Percentiles rank a stretch among this genome's conserved stretches.
These are phyloP conservation scores for Heliconius sara DNA, from an alignment of 2,888 invertebrate genomes.

Conservation along the genomic window DNA sequence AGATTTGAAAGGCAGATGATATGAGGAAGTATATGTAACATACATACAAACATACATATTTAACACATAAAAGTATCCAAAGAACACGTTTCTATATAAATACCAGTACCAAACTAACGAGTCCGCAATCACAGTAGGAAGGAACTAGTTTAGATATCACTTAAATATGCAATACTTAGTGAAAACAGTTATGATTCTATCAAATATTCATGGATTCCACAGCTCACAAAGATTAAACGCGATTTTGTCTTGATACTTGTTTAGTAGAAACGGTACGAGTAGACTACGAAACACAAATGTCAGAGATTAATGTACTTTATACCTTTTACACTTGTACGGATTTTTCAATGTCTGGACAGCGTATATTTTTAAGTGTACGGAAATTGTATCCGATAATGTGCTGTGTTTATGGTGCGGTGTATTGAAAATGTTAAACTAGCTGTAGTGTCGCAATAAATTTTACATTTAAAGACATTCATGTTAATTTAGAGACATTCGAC, in stretches of 20 bases:
- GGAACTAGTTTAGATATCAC: constrained; percentile 31
- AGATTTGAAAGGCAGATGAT: neutral
- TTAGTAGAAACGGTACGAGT: too few species aligned
- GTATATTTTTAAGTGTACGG: too few species aligned
- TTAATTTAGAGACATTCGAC: too few species aligned
- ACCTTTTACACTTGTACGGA: too few species aligned
- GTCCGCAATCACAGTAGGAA: constrained; percentile 29
- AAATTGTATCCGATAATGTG: too few species aligned
- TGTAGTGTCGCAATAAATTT: too few species aligned
- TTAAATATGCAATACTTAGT: constrained; percentile 26
- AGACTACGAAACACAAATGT: too few species aligned
- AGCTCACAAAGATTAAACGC: constrained; percentile 4
- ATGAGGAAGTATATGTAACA: neutral
- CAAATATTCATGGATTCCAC: constrained; percentile 21
- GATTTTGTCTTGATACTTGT: neutral
- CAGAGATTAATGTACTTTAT: too few species aligned
- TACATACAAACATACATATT: neutral
- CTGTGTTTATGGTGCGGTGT: too few species aligned
- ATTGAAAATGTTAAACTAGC: too few species aligned
- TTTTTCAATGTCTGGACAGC: too few species aligned
- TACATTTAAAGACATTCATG: too few species aligned
- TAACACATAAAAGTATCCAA: neutral
- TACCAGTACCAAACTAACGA: constrained; percentile 24
- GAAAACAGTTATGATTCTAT: constrained; percentile 23
- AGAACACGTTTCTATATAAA: constrained; percentile 18